Percentiles rank a stretch among this genome's conserved stretches.
phyloP scores from a whole-genome alignment of 1,140 invertebrate species.

The Meloidogyne floridensis region DNA sequence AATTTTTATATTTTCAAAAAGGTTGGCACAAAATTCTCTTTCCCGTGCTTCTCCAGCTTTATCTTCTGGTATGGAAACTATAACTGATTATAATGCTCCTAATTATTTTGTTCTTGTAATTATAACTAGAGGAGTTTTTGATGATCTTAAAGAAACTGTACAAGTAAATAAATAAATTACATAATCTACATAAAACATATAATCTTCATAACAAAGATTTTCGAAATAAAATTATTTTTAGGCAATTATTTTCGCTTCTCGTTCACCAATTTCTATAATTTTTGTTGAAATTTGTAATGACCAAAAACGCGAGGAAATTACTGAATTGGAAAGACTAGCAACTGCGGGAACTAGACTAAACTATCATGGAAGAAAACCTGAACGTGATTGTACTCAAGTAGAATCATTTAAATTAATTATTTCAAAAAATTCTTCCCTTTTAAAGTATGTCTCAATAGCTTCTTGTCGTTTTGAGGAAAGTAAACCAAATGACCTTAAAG shows the following conservation, averaged over 20 bases:
- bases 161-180: neutral
- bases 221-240: constrained; percentile 33
- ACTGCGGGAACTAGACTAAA: constrained; percentile 58
- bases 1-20: neutral
- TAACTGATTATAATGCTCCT: constrained; percentile 48
- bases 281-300: constrained; percentile 58
- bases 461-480: constrained; percentile 47
- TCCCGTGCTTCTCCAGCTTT: neutral
- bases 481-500: constrained; percentile 42
- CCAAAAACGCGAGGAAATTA: constrained; percentile 36
- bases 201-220: no score
- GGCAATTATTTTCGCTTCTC: constrained; percentile 59
- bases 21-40: constrained; percentile 30
- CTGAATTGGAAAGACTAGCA: constrained; percentile 54
- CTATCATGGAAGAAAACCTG: constrained; percentile 58
- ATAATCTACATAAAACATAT: neutral
- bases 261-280: constrained; percentile 58
- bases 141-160: constrained; percentile 60
- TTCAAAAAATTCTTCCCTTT: neutral
- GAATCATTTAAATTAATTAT: neutral
- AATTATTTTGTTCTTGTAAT: constrained; percentile 55
- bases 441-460: constrained; percentile 50
- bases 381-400: constrained; percentile 56
- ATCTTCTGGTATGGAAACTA: neutral
- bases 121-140: constrained; percentile 58